A percentile compares a stretch with the other conserved stretches of the same genome.
phyloP scores from a whole-genome alignment of 2,113 vertebrate species.

The Formicarius rufipectus region DNA sequence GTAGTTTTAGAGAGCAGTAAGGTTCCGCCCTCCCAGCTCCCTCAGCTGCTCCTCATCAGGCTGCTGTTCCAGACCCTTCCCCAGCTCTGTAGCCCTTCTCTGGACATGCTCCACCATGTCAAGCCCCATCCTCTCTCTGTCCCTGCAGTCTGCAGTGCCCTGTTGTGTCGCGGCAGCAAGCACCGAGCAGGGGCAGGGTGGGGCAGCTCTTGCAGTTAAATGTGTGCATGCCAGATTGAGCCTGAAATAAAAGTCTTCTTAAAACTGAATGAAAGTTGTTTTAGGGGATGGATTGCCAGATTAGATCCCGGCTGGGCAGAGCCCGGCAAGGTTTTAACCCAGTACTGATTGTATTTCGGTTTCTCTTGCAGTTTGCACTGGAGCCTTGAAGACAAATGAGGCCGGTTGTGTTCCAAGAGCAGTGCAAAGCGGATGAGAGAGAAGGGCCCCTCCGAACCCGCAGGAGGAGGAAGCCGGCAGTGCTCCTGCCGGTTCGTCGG shows the following conservation, averaged over 20 bases:
- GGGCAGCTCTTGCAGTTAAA: neutral
- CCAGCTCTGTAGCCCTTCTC: neutral
- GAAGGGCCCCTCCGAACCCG: neutral
- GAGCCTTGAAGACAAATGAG: neutral
- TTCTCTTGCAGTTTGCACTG: neutral
- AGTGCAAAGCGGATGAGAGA: rapidly evolving
- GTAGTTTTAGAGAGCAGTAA: rapidly evolving
- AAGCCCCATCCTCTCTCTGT: neutral
- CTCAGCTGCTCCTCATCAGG: neutral
- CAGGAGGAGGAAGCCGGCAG: neutral
- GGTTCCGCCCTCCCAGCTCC: neutral
- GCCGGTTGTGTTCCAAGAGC: neutral
- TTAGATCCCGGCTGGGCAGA: neutral
- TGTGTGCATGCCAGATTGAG: rapidly evolving
- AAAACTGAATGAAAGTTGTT: neutral
- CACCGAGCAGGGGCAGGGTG: neutral
- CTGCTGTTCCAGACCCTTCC: neutral
- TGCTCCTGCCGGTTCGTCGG: neutral
- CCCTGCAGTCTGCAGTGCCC: neutral
- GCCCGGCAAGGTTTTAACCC: neutral
- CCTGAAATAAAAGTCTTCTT: neutral
- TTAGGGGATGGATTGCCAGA: neutral
- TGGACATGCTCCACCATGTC: neutral
- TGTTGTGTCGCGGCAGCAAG: rapidly evolving
- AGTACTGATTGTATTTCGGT: rapidly evolving